Base-by-base conservation (phyloP, 2,888 invertebrate genomes). In the Sphaeridia pumilis region DNA sequence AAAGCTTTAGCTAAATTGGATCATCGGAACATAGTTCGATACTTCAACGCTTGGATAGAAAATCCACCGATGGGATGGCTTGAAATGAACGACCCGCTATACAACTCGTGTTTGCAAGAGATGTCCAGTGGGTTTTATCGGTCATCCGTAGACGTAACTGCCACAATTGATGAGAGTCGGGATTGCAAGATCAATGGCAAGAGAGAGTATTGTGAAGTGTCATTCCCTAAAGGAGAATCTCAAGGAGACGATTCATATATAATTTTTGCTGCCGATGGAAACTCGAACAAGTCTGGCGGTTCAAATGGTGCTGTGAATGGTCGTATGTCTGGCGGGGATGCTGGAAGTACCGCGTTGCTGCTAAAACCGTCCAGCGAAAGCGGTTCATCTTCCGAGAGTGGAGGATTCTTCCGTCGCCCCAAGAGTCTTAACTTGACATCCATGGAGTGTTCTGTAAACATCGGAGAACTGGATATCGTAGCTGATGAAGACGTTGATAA, bases 41-140 rank as follows among this genome's bases (percentile, higher is more conserved):
- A 94, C 72, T 89, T 85, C 71, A 85, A 92, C 74, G 85, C 94
- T 0, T 98, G 97, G 97, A 76, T 90, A 1, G 95, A 97, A 71
- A 79, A 81, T 54, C 94, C 95, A 7, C 94, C 95, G 2, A 74
- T 78, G 7, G 83, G 81, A 5, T 94, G 93, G 90, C 84, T 89
- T 70, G 83, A 87, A 66, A 75, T 78, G 26, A 78, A 82, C 48
- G 93, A 93, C 71, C 75, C 76, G 24, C 69, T 76, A 4, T 79
- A 78, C 76, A 71, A 76, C 64, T 21, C 17, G 5, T 25, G 52
- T 25, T 26, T 14, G 4, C 2, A 24, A 2, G 46, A 52, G 2
- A 20, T 34, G 17, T 52, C 52, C 1, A 35, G 41, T 26, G 41
- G 27, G 17, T 46, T 46, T 28, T 46, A 35, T 12, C n/a, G 38